phyloP scores from a whole-genome alignment of 2,113 vertebrate species.

The Larimichthys polyactis region DNA sequence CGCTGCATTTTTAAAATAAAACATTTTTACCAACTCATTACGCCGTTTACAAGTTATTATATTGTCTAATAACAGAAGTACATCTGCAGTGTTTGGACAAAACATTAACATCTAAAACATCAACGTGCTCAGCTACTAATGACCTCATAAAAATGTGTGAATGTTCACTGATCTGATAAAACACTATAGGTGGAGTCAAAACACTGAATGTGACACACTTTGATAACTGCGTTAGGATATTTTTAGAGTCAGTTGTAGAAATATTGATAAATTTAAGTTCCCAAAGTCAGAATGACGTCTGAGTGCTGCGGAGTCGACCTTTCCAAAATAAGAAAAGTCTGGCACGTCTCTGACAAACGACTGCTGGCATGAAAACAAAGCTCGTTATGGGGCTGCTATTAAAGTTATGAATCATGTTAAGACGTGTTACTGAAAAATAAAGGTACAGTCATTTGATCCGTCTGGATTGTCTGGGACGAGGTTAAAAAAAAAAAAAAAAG shows the following conservation, averaged over 20 bases:
- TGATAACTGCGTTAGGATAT: neutral
- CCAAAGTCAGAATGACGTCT: neutral
- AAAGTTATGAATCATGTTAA: neutral
- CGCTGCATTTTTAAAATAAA: too few relatives aligned
- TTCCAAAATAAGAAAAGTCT: slow-evolving; percentile 2
- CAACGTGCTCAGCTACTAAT: too few relatives aligned
- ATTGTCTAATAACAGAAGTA: too few relatives aligned
- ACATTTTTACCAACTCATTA: too few relatives aligned
- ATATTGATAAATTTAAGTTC: neutral
- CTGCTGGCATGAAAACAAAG: neutral
- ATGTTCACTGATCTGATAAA: neutral
- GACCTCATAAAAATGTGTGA: too few relatives aligned
- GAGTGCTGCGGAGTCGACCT: neutral
- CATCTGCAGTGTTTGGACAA: too few relatives aligned
- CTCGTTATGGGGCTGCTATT: neutral
- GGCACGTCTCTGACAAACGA: neutral
- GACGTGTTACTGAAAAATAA: neutral
- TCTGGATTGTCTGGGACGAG: neutral
- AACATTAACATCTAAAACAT: too few relatives aligned
- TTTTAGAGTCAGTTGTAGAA: neutral
- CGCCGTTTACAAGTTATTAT: too few relatives aligned
- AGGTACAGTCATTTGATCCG: neutral
- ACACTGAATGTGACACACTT: neutral
- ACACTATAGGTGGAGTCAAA: neutral
- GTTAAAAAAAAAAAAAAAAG: slow-evolving; percentile 4